Percentiles rank a stretch among this genome's conserved stretches.
These are phyloP conservation scores for Scaptomyza flava DNA, from an alignment of 2,888 invertebrate genomes.

Conservation along the genomic window DNA sequence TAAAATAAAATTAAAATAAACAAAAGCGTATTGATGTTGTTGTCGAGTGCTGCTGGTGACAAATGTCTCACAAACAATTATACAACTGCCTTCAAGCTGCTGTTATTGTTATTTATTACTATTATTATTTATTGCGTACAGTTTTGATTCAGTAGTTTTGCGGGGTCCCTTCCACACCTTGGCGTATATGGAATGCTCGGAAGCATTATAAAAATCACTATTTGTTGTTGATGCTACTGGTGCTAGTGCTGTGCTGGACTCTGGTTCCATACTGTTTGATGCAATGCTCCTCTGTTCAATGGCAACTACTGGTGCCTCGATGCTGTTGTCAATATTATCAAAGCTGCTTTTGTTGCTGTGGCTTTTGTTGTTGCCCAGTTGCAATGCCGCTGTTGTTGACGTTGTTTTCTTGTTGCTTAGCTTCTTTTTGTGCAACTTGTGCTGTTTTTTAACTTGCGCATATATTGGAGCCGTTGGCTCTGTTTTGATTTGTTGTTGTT, in stretches of 20 bases:
- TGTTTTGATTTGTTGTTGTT: constrained; percentile 19
- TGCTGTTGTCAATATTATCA: constrained; percentile 54
- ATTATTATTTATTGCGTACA: constrained; percentile 72
- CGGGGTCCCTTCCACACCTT: constrained; percentile 85
- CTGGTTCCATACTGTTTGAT: constrained; percentile 18
- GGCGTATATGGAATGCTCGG: constrained; percentile 83
- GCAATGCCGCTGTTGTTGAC: constrained; percentile 11
- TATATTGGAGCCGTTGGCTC: constrained; percentile 76
- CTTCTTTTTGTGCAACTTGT: constrained; percentile 84
- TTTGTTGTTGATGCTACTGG: constrained; percentile 20
- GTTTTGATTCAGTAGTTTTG: constrained; percentile 84
- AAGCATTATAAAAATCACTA: constrained; percentile 68
- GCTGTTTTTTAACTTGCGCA: constrained; percentile 84
- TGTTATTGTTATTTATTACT: background rate
- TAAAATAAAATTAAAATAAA: background rate
- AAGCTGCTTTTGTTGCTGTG: constrained; percentile 59
- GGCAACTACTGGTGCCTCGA: constrained; percentile 14
- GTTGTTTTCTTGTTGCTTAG: constrained; percentile 29
- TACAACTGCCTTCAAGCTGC: background rate
- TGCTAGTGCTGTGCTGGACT: constrained; percentile 23
- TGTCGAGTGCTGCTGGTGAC: constrained; percentile 13
- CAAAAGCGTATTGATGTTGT: constrained; percentile 30
- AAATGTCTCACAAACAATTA: constrained; percentile 15
- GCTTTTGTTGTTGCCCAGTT: constrained; percentile 48
- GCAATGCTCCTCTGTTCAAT: constrained; percentile 30